Percentiles rank a stretch among this genome's conserved stretches.
These are phyloP conservation scores for Jordanella pulchra DNA, from an alignment of 2,797 vertebrate genomes.

Conservation along the genomic window DNA sequence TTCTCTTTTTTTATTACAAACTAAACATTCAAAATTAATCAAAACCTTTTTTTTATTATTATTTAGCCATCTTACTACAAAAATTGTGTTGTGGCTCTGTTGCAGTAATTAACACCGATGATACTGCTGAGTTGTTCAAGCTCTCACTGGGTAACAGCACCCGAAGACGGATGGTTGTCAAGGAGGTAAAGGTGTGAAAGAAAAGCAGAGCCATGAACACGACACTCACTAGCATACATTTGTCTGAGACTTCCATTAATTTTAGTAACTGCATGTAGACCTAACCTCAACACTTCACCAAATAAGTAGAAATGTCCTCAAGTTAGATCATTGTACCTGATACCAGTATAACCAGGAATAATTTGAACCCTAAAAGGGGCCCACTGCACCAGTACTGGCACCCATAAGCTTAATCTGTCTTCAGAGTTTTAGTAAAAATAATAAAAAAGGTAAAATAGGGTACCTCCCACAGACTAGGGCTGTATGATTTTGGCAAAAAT, in stretches of 20 bases:
- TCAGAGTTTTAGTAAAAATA: not conserved
- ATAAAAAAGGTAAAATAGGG: not conserved
- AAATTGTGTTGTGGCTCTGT: not conserved
- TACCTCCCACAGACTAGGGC: not conserved
- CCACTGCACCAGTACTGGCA: not conserved
- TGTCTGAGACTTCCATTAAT: not conserved
- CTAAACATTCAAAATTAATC: not conserved
- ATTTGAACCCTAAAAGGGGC: not conserved
- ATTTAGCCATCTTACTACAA: not conserved
- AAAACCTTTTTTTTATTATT: not conserved
- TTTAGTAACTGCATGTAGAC: not conserved
- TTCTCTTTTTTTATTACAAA: not conserved
- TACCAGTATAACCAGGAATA: no score
- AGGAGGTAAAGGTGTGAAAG: constrained; percentile 26
- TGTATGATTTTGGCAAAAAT: no score
- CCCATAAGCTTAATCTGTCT: not conserved
- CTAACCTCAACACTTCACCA: no score
- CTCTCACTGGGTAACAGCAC: constrained; percentile 42
- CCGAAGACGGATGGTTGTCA: constrained; percentile 19
- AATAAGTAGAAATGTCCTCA: no score
- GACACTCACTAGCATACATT: constrained; percentile 12
- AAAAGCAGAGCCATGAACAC: not conserved
- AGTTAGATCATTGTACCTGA: no score
- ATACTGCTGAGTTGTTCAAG: constrained; percentile 44
- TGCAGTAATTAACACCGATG: constrained; percentile 10